Percentiles rank a stretch among this genome's conserved stretches.
phyloP scores from a whole-genome alignment of 2,888 invertebrate genomes.

The Anorthoa munda region DNA sequence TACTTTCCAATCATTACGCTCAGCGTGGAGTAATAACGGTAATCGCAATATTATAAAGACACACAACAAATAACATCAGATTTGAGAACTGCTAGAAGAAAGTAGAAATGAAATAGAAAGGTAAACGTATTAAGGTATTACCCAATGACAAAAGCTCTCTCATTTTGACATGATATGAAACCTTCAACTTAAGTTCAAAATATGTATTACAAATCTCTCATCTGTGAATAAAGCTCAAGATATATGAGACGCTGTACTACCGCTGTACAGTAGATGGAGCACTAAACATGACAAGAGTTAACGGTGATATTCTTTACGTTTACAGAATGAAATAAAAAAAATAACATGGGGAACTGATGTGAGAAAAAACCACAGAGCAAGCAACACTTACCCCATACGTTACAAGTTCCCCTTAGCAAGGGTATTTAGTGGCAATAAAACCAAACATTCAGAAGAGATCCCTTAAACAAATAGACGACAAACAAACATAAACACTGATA shows the following conservation, averaged over 20 bases:
- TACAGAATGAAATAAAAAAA: not conserved
- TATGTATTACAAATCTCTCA: too few relatives aligned
- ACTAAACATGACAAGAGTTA: not conserved
- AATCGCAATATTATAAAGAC: not conserved
- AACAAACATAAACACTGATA: conserved; percentile 69
- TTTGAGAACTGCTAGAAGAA: not conserved
- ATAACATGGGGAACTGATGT: not conserved
- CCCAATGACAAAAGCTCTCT: too few relatives aligned
- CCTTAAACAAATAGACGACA: conserved; percentile 76
- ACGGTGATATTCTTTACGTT: not conserved
- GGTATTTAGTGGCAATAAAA: conserved; percentile 73
- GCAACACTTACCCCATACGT: conserved; percentile 41
- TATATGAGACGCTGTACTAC: too few relatives aligned
- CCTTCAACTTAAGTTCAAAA: not conserved
- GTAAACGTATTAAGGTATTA: too few relatives aligned
- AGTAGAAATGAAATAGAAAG: not conserved
- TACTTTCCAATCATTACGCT: not conserved
- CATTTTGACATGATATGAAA: too few relatives aligned
- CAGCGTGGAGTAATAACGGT: conserved; percentile 5
- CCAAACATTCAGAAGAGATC: conserved; percentile 74
- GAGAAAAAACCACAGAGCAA: conserved; percentile 39
- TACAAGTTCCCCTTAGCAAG: conserved; percentile 47
- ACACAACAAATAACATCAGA: not conserved
- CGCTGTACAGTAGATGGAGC: too few relatives aligned
- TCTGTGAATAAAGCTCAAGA: not conserved